Conservation (phyloP, 2,113 vertebrate species). For the Chrysochloris asiatica region DNA sequence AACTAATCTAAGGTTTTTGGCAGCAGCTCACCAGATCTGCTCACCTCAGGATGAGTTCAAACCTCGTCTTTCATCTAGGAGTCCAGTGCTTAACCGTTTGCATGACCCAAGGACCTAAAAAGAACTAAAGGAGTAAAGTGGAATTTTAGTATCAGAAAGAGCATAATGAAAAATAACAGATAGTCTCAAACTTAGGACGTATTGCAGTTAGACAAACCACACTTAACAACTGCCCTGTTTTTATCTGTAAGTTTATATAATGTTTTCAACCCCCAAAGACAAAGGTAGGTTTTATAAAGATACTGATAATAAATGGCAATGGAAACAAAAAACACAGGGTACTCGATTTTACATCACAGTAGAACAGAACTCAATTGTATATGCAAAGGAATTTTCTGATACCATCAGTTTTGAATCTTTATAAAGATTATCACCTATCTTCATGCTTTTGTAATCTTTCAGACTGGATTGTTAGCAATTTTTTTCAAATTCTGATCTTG, state of each 20-base stretch:
- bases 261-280: background rate
- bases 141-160: background rate
- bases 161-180: background rate
- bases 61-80: background rate
- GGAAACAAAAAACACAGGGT: background rate
- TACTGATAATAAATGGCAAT: too few species aligned
- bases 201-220: background rate
- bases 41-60: too few species aligned
- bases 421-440: background rate
- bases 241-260: background rate
- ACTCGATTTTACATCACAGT: background rate
- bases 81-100: background rate
- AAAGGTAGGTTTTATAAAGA: background rate
- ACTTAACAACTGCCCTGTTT: too few species aligned
- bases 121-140: background rate
- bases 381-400: background rate
- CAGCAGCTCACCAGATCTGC: background rate
- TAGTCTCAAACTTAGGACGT: background rate
- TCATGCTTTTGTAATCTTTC: background rate
- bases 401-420: background rate
- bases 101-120: background rate
- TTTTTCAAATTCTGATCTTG: slow-evolving; percentile 18
- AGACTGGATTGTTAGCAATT: background rate
- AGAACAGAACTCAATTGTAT: background rate
- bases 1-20: background rate